Evolutionary conservation across 2,113 vertebrate genomes (phyloP).

Genomic region (Nettapus auritus): DNA sequence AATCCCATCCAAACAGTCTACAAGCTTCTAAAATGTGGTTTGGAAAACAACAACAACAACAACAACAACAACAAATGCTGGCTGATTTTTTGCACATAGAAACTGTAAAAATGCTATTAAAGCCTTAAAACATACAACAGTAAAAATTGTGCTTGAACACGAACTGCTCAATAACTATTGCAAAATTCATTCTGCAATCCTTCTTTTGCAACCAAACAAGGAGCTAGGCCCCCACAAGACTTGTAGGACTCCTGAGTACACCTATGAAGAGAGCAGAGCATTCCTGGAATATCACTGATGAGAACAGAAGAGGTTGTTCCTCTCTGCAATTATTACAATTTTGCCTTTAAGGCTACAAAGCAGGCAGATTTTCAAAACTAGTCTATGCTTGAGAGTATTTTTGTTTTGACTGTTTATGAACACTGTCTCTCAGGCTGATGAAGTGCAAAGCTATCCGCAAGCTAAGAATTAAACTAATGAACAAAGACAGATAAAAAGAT

Average conservation of each 20-base stretch:
- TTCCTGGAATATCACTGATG: not conserved
- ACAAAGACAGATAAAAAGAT: not conserved
- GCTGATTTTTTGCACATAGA: not conserved
- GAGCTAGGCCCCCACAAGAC: not conserved
- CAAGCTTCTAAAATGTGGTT: not conserved
- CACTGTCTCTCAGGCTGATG: not conserved
- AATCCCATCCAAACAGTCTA: not conserved
- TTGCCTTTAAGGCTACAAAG: not conserved
- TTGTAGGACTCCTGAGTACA: not conserved
- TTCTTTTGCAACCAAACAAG: not conserved
- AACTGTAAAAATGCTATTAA: not conserved
- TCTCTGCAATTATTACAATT: not conserved
- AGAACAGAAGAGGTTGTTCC: not conserved
- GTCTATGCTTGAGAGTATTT: not conserved
- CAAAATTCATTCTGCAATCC: not conserved
- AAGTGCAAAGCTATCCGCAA: not conserved
- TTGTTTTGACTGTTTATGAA: constrained; percentile 4
- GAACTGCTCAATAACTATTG: not conserved
- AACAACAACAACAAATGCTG: not conserved
- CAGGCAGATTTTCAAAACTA: not conserved
- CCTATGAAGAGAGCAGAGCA: not conserved
- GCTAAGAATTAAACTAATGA: not conserved
- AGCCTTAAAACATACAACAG: not conserved
- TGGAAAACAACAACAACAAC: not conserved
- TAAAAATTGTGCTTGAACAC: not conserved